Conservation (phyloP, 2,113 vertebrate genomes). For the Coreoperca whiteheadi region DNA sequence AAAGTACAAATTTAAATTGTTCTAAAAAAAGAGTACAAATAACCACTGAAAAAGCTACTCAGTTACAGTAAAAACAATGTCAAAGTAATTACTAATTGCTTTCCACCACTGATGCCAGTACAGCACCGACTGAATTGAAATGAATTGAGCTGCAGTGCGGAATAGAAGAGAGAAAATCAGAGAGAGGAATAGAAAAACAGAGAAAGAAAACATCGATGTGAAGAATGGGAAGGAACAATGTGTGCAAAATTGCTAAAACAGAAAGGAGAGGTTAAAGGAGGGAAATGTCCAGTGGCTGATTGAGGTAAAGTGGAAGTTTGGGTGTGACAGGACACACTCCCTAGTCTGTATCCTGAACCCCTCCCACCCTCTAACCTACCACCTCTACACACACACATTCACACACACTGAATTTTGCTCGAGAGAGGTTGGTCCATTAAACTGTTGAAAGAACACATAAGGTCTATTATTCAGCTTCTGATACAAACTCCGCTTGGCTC, state of each 20-base stretch:
- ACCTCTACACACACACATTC: slow-evolving; percentile 15
- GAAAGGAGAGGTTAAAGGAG: slow-evolving; percentile 26
- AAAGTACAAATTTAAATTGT: neutral
- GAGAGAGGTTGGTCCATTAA: slow-evolving; percentile 50
- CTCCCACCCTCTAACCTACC: slow-evolving; percentile 37
- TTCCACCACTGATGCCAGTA: neutral
- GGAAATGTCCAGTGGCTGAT: slow-evolving; percentile 42
- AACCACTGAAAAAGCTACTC: neutral
- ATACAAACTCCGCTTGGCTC: slow-evolving; percentile 56
- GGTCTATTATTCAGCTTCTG: slow-evolving; percentile 56
- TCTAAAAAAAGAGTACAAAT: neutral
- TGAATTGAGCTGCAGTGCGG: neutral
- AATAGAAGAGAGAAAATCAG: neutral
- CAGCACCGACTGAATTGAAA: neutral
- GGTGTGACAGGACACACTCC: slow-evolving; percentile 56
- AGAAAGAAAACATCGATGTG: neutral
- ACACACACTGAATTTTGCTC: slow-evolving; percentile 31
- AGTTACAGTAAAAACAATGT: neutral
- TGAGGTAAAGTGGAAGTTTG: slow-evolving; percentile 57
- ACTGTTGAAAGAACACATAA: slow-evolving; percentile 53
- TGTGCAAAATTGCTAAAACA: neutral
- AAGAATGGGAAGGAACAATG: slow-evolving; percentile 2
- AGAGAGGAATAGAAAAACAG: neutral
- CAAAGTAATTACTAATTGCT: neutral
- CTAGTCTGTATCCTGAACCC: slow-evolving; percentile 46